Evolutionary conservation across 2,113 vertebrate genomes (phyloP).

Genomic region (Malurus melanocephalus): DNA sequence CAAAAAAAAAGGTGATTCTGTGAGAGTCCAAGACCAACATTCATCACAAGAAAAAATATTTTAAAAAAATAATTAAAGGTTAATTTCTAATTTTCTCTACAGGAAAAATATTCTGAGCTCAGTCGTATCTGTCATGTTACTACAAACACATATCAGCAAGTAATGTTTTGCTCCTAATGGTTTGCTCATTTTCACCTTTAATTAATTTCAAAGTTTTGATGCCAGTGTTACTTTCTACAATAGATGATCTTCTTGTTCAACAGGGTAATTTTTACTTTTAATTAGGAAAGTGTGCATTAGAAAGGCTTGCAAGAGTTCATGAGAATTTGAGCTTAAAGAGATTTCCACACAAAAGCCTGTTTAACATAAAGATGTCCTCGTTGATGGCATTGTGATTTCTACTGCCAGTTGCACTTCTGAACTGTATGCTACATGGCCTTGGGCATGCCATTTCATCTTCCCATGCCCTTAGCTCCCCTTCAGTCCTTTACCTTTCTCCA

Average conservation of each 20-base stretch:
- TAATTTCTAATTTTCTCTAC: neutral
- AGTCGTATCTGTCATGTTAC: neutral
- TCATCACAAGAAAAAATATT: slow-evolving; percentile 15
- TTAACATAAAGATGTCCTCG: neutral
- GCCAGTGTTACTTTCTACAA: neutral
- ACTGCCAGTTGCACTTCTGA: neutral
- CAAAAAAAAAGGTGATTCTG: neutral
- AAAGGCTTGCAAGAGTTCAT: neutral
- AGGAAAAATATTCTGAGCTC: neutral
- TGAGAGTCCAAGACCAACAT: slow-evolving; percentile 10
- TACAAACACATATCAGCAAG: neutral
- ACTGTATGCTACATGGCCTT: neutral
- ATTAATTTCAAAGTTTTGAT: neutral
- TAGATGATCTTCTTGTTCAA: neutral
- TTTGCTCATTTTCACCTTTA: neutral
- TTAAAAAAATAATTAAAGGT: neutral
- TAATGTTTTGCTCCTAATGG: slow-evolving; percentile 27
- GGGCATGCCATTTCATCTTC: neutral
- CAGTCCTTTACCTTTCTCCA: neutral
- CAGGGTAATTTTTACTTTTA: neutral
- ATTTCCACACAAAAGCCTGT: neutral
- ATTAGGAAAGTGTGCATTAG: neutral
- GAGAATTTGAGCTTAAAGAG: neutral
- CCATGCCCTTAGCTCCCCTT: neutral
- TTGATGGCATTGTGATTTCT: neutral